Evolutionary conservation across 2,797 vertebrate genomes (phyloP), one percentile per base, ranked within the genome.

Genomic region (Decapterus maruadsi): DNA sequence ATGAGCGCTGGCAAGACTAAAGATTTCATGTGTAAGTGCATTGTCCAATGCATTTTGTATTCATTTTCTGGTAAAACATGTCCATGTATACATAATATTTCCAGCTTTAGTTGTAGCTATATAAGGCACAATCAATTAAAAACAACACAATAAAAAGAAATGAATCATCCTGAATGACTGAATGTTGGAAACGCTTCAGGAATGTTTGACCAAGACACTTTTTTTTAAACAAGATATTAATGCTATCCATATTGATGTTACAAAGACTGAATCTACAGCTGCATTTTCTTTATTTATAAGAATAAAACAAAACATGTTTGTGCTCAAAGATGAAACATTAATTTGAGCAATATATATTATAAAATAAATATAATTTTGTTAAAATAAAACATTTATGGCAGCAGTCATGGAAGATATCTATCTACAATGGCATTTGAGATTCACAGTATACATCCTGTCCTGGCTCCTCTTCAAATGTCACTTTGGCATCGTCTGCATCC

Each of bases 391-490:
- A 51, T 59, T 71, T 20, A n/a, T 69, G 55, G 38, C 46, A 68
- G 67, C 40, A 81, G 70, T 53, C 56, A 58, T 13, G 22, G 53
- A 68, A 59, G 36, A 77, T 13, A 29, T 91, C 93, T 13, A 29
- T 91, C 93, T 96, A 99, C 72, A 94, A 82, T 8, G 98, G 97
- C 98, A 99, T 99, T 87, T 95, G 94, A 66, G 96, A 92, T 93
- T 99, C 97, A 26, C 96, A 87, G 75, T 99, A 99, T 54, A 97
- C 94, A 6, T 99, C 98, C 10, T 87, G 92, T 17, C 97, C 97
- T 0, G 96, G 95, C 4, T 95, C 89, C 90, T 99, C 97, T 0
- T 99, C 97, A 3, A 98, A 96, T 9, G 85, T 95, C 40, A 95
- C 93, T 80, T 96, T 96, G 20, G 93, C 94, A 0, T 98, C 96